A percentile compares a stretch with the other conserved stretches of the same genome.
phyloP scores from a whole-genome alignment of 2,113 vertebrate species.

The Saguinus imperator region DNA sequence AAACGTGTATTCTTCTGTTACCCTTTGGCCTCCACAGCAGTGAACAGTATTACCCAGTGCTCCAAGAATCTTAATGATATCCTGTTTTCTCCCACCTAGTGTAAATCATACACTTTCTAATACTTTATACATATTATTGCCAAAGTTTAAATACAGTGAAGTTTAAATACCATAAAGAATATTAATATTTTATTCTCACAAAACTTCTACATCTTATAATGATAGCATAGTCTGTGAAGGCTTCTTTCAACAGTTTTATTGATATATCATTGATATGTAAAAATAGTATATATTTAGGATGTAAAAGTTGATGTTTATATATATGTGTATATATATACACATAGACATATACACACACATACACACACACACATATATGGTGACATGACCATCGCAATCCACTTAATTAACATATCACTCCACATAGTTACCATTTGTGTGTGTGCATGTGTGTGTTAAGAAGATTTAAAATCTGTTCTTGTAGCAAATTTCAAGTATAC shows the following conservation, averaged over 20 bases:
- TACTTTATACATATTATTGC: not conserved
- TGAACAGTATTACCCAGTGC: not conserved
- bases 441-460: not conserved
- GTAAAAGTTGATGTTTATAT: not conserved
- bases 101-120: not conserved
- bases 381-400: not conserved
- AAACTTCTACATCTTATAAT: not conserved
- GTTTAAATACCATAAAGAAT: not conserved
- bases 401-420: not conserved
- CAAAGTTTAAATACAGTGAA: not conserved
- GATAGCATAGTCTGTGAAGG: not conserved
- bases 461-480: not conserved
- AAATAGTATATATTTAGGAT: not conserved
- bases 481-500: not conserved
- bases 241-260: not conserved
- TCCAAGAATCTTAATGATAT: not conserved
- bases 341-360: too few relatives aligned
- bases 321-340: not conserved
- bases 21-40: not conserved
- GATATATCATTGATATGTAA: not conserved
- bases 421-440: not conserved
- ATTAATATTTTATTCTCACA: not conserved
- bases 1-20: not conserved
- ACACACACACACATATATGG: not conserved
- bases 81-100: not conserved